Base-by-base conservation (phyloP, 2,113 vertebrate species). In the Alethe diademata region DNA sequence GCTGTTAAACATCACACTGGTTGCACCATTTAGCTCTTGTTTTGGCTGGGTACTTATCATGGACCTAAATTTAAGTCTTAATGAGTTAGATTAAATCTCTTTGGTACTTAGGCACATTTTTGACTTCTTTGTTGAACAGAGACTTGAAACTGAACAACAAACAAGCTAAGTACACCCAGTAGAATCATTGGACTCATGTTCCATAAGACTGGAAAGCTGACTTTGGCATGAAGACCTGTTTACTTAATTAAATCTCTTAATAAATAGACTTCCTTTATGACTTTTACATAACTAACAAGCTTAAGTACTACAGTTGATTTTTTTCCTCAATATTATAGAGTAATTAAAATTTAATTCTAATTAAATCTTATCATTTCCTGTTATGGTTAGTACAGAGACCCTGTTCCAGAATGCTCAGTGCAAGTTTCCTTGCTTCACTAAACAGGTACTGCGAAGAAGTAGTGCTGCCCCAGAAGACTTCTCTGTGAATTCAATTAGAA, bases 301-400 rank as follows among this genome's bases (percentile, higher is more conserved):
- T 93, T 92, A 91, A 92, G 35, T 66, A 50, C 60, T 54, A 83
- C 35, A 90, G 78, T 38, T 65, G 14, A n/a, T 96, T 95, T 97
- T 95, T 95, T 88, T 43, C 66, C 90, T 71, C 66, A 86, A 70
- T 96, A 95, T 86, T 95, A 92, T 78, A 93, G 73, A 86, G 86
- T 85, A 96, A 95, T 96, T 97, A 96, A 62, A 76, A 76, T 95
- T 97, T 93, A 80, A 92, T 93, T 91, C 74, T 94, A 95, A 96
- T 88, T 47, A 94, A 92, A 91, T 89, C 20, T 20, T 19, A 43
- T 89, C 9, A 80, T 96, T 94, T 76, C 51, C 31, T 57, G 20
- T 88, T 95, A 94, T 6, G 7, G 45, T 72, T 89, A 88, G 66
- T 90, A 89, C 33, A 62, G 38, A 88, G 33, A 78, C 33, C 65